Evolutionary conservation across 2,797 vertebrate genomes (phyloP).

Genomic region (Xenentodon cancila): DNA sequence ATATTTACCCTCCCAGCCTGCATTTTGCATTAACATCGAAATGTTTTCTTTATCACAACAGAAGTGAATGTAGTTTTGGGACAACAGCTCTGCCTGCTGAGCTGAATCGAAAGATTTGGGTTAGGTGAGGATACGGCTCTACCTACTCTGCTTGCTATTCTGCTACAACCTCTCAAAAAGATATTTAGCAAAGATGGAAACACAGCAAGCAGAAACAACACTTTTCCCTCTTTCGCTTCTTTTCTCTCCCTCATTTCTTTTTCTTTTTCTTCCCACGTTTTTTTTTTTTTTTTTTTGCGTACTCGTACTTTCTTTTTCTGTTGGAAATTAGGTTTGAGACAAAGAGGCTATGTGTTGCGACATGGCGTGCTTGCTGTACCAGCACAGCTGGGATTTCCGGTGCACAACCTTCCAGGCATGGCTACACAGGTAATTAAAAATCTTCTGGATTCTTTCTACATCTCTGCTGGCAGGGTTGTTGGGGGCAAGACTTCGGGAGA

Average conservation of each 20-base stretch:
- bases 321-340: slow-evolving; percentile 72
- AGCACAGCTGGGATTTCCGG: slow-evolving; percentile 73
- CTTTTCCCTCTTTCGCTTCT: slow-evolving; percentile 26
- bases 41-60: slow-evolving; percentile 51
- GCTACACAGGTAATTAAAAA: slow-evolving; percentile 83
- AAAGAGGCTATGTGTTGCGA: slow-evolving; percentile 69
- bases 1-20: slow-evolving; percentile 27
- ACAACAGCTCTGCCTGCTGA: slow-evolving; percentile 58
- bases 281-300: slow-evolving; percentile 4
- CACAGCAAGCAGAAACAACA: slow-evolving; percentile 33
- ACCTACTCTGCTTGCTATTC: slow-evolving; percentile 35
- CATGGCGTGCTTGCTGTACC: slow-evolving; percentile 68
- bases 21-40: slow-evolving; percentile 30
- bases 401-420: slow-evolving; percentile 73
- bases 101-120: slow-evolving; percentile 56
- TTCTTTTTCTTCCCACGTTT: slow-evolving; percentile 10
- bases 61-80: slow-evolving; percentile 43
- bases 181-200: slow-evolving; percentile 41
- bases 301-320: slow-evolving; percentile 52
- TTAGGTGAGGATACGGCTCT: slow-evolving; percentile 46
- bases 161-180: slow-evolving; percentile 32
- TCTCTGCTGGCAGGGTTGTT: slow-evolving; percentile 69
- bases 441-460: slow-evolving; percentile 74
- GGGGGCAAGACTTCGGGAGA: slow-evolving; percentile 67
- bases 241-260: slow-evolving; percentile 13